phyloP scores from a whole-genome alignment of 2,888 invertebrate species.

The Agapostemon virescens region DNA sequence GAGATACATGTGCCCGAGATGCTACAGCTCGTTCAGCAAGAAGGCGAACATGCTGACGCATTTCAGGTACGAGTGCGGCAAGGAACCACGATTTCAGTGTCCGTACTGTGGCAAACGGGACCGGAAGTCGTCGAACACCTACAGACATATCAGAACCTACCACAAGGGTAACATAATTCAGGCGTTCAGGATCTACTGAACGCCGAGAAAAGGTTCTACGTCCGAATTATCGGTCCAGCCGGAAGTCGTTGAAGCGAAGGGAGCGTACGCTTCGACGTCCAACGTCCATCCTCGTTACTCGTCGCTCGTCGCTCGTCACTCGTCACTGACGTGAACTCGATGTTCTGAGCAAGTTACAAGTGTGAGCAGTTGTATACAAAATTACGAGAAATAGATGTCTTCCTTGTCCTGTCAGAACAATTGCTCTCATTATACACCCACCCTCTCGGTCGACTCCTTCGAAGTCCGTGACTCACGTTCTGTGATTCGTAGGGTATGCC shows the following conservation, averaged over 20 bases:
- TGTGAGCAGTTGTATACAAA: slow-evolving; percentile 38
- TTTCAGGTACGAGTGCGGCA: slow-evolving; percentile 72
- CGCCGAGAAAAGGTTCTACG: background rate
- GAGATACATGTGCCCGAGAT: slow-evolving; percentile 69
- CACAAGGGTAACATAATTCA: slow-evolving; percentile 65
- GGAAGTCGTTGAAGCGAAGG: background rate
- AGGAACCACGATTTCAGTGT: slow-evolving; percentile 72
- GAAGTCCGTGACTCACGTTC: background rate
- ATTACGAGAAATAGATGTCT: slow-evolving; percentile 52
- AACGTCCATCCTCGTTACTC: background rate
- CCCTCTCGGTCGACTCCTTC: background rate
- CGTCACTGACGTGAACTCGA: background rate
- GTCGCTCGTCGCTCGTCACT: too few relatives aligned
- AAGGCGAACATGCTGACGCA: slow-evolving; percentile 71
- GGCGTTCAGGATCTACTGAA: slow-evolving; percentile 63
- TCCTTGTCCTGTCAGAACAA: slow-evolving; percentile 32
- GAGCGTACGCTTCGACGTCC: background rate
- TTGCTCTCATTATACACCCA: slow-evolving; percentile 31
- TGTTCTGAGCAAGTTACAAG: slow-evolving; percentile 1
- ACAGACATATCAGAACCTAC: slow-evolving; percentile 72
- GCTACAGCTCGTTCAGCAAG: slow-evolving; percentile 73
- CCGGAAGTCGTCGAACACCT: slow-evolving; percentile 72
- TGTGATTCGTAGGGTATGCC: background rate
- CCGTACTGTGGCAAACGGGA: slow-evolving; percentile 73
- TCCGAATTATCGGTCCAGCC: background rate